These are phyloP conservation scores for Xylophagus ater DNA, from an alignment of 2,888 invertebrate species.

Conservation along the genomic window DNA sequence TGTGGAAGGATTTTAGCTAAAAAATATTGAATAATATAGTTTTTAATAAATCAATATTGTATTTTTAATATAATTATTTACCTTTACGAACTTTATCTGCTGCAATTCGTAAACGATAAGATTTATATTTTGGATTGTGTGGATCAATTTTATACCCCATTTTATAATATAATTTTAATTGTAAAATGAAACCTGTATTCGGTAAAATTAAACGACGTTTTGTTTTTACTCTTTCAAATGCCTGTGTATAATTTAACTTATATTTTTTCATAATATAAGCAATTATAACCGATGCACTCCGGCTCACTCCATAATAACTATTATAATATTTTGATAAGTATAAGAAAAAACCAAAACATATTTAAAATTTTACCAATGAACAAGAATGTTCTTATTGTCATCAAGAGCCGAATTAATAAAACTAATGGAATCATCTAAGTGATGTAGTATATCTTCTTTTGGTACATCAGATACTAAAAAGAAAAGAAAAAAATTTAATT, in stretches of 20 bases:
- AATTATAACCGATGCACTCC: slow-evolving; percentile 78
- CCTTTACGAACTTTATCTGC: slow-evolving; percentile 70
- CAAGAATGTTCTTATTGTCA: slow-evolving; percentile 56
- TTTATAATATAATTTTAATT: slow-evolving; percentile 64
- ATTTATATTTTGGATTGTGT: slow-evolving; percentile 57
- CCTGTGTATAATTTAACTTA: slow-evolving; percentile 57
- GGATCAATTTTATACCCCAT: slow-evolving; percentile 65
- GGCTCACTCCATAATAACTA: slow-evolving; percentile 80
- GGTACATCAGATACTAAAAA: slow-evolving; percentile 69
- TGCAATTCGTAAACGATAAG: slow-evolving; percentile 65
- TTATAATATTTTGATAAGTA: not conserved
- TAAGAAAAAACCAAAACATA: not conserved
- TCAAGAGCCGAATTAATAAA: slow-evolving; percentile 63
- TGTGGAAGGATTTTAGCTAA: slow-evolving; percentile 73
- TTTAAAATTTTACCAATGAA: slow-evolving; percentile 63
- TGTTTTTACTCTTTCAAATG: slow-evolving; percentile 56
- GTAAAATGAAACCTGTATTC: slow-evolving; percentile 69
- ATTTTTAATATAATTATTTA: slow-evolving; percentile 23
- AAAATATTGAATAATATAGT: not conserved
- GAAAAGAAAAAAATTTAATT: slow-evolving; percentile 15
- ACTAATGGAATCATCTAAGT: slow-evolving; percentile 62
- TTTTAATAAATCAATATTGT: slow-evolving; percentile 3
- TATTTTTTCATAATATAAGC: slow-evolving; percentile 83
- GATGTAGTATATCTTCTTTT: slow-evolving; percentile 70
- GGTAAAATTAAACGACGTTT: slow-evolving; percentile 64